phyloP scores from a whole-genome alignment of 1,140 invertebrate genomes.

The Panagrolaimus sp. region DNA sequence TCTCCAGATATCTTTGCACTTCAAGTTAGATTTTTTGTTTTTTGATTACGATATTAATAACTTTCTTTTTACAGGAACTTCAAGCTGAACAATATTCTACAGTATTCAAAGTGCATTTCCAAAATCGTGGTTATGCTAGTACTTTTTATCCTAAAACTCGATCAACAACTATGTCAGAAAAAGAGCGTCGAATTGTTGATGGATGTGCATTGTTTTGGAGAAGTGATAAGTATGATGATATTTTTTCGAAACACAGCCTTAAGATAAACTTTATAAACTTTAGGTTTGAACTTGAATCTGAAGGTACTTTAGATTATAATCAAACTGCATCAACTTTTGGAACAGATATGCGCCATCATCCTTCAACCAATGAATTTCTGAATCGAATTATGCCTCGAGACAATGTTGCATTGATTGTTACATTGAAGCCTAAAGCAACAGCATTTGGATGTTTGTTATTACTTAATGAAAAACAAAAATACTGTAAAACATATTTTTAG shows the following conservation, averaged over 20 bases:
- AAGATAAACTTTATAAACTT: conserved; percentile 44
- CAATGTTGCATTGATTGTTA: conserved; percentile 90
- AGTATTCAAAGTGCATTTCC: conserved; percentile 88
- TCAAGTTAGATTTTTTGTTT: conserved; percentile 61
- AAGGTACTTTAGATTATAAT: conserved; percentile 92
- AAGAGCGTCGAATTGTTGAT: conserved; percentile 93
- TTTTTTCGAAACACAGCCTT: too few species aligned
- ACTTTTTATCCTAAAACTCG: conserved; percentile 97
- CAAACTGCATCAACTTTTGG: conserved; percentile 81
- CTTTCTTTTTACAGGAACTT: conserved; percentile 71
- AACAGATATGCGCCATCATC: conserved; percentile 75
- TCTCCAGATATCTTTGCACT: conserved; percentile 95
- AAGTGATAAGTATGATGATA: conserved; percentile 77
- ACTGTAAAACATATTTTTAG: conserved; percentile 67
- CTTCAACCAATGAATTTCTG: conserved; percentile 25
- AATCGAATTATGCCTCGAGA: conserved; percentile 94
- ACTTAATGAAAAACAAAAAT: conserved; percentile 1
- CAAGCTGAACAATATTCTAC: conserved; percentile 98
- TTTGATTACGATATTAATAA: conserved; percentile 4
- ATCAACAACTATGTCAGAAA: conserved; percentile 94
- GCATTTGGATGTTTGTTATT: conserved; percentile 40
- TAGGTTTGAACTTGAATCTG: conserved; percentile 87
- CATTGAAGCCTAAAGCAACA: conserved; percentile 56
- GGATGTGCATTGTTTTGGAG: conserved; percentile 96
- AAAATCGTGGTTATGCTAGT: conserved; percentile 78